phyloP scores from a whole-genome alignment of 2,113 vertebrate species.

The Carassius auratus region DNA sequence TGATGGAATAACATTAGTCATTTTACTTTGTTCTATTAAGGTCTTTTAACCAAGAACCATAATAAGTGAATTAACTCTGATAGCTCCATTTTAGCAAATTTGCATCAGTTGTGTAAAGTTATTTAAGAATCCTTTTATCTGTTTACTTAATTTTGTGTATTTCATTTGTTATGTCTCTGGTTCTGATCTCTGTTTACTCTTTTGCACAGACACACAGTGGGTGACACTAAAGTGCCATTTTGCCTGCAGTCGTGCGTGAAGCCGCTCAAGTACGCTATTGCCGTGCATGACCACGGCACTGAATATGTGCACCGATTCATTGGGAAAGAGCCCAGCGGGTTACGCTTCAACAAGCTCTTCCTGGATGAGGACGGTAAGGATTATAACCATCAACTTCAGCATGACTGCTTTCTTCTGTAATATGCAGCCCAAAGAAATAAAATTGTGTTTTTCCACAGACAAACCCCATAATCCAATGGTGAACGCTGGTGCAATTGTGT shows the following conservation, averaged over 20 bases:
- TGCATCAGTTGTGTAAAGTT: neutral
- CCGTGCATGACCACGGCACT: conserved; percentile 92
- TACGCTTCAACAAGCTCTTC: conserved; percentile 97
- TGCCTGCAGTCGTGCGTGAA: conserved; percentile 98
- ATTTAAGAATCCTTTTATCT: too few species aligned
- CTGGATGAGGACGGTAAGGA: conserved; percentile 95
- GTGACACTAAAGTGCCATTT: conserved; percentile 97
- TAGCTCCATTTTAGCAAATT: neutral
- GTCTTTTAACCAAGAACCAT: neutral
- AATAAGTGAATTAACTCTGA: neutral
- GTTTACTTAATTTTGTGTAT: too few species aligned
- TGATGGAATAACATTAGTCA: neutral
- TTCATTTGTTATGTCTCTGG: neutral
- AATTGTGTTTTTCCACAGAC: conserved; percentile 73
- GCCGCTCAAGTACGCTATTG: conserved; percentile 94
- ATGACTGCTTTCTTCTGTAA: neutral
- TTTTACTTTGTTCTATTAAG: neutral
- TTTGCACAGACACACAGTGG: conserved; percentile 86
- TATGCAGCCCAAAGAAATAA: neutral
- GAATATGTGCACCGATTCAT: conserved; percentile 96
- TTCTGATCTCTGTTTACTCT: neutral
- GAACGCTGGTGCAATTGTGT: conserved; percentile 96
- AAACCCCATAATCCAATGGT: conserved; percentile 99
- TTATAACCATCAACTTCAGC: neutral
- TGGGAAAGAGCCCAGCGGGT: conserved; percentile 96